Evolutionary conservation across 2,888 invertebrate species (phyloP), one percentile per base, ranked within the genome.

Genomic region (Camponotus fellah): DNA sequence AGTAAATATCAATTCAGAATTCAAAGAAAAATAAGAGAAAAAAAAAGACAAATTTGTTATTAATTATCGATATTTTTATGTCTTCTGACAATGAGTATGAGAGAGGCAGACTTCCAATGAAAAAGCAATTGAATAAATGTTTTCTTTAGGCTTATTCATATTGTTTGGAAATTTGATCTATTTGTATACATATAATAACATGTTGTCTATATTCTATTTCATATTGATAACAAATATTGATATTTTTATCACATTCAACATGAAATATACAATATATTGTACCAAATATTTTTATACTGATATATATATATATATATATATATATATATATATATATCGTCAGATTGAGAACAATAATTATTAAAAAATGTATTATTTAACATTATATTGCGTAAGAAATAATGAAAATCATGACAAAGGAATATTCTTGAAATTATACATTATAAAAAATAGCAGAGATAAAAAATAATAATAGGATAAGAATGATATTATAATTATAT

Each of bases 331-430:
- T 17, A 3, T 3, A 2, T n/a, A 37, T 26, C 8, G 1, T 9
- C 14, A 49, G 17, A 21, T 40, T 17, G 32, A 32, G 6, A 65
- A 37, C 40, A 65, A 12, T 60, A 34, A 0, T 26, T 40, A 58
- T 43, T 34, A 21, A 17, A 58, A 72, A 14, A 72, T 69, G n/a
- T 69, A 49, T 53, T 49, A n/a, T 12, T 68, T 32, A 46, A 2
- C 17, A 49, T n/a, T 49, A 58, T 32, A 37, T 37, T 71, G 14
- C 1, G 9, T 32, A 6, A 2, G 1, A 72, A 72, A 6, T 4
- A 56, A 14, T 10, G n/a, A 0, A 12, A 12, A 60, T 12, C 17
- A n/a, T 60, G 14, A 14, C 6, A 46, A 32, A 49, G 1, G 53
- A 0, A 0, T n/a, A 69, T 68, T 32, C 49, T 68, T 6, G 6